phyloP scores from a whole-genome alignment of 2,113 vertebrate genomes.

The Falcunculus frontatus region DNA sequence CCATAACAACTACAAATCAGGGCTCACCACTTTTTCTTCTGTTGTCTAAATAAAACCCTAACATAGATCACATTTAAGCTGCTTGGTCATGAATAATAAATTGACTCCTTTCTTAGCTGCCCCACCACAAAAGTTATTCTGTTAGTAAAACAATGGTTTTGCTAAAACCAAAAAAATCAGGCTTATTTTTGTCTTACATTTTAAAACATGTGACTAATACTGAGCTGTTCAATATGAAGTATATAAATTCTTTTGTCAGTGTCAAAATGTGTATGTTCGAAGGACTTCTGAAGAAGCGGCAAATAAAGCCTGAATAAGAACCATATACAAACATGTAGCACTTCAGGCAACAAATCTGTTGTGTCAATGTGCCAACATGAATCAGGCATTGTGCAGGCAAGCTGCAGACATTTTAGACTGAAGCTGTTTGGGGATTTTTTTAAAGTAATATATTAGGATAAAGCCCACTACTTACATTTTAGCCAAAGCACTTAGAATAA shows the following conservation, averaged over 20 bases:
- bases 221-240: neutral
- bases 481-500: neutral
- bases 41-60: constrained; percentile 50
- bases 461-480: neutral
- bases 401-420: neutral
- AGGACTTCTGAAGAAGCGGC: neutral
- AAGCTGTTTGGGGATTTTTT: neutral
- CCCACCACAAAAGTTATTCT: neutral
- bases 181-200: neutral
- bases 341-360: neutral
- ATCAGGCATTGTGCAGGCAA: neutral
- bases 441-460: neutral
- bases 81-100: neutral
- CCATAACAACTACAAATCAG: constrained; percentile 56
- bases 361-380: neutral
- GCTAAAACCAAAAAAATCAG: neutral
- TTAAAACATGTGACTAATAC: neutral
- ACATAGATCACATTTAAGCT: constrained; percentile 31
- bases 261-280: neutral
- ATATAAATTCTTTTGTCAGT: neutral
- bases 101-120: neutral
- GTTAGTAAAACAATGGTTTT: neutral
- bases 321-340: neutral
- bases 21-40: neutral
- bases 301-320: neutral